These are phyloP conservation scores for Emydoidea blandingii DNA, from an alignment of 2,797 vertebrate genomes.

Conservation along the genomic window DNA sequence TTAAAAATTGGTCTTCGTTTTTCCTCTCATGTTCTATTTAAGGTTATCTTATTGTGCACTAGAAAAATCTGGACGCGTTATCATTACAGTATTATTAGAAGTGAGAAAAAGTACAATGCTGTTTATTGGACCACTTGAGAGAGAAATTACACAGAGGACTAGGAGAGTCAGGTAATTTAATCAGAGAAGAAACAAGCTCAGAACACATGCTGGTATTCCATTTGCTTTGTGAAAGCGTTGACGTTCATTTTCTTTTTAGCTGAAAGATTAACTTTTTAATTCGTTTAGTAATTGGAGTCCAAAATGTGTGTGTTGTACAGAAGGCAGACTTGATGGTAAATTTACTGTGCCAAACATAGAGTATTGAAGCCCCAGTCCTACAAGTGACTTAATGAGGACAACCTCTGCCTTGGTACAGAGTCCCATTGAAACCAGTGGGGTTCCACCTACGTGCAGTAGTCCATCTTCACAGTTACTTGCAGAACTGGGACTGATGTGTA, in stretches of 20 bases:
- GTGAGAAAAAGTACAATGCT: conserved; percentile 14
- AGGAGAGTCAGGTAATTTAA: conserved; percentile 54
- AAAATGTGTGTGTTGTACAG: neutral
- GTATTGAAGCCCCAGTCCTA: neutral
- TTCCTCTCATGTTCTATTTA: conserved; percentile 24
- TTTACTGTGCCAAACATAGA: neutral
- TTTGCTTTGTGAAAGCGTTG: neutral
- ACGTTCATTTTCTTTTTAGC: conserved; percentile 40
- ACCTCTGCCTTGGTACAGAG: neutral
- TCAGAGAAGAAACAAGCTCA: conserved; percentile 32
- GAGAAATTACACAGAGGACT: conserved; percentile 47
- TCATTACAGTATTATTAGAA: conserved; percentile 3
- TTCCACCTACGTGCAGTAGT: neutral
- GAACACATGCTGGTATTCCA: conserved; percentile 31
- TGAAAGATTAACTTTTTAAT: conserved; percentile 28
- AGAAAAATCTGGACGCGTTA: conserved; percentile 34
- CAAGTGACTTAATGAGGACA: neutral
- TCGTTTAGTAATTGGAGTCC: conserved; percentile 3
- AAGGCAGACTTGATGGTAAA: conserved; percentile 16
- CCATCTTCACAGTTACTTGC: neutral
- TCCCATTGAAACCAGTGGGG: neutral
- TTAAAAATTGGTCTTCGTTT: neutral
- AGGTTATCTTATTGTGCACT: conserved; percentile 15
- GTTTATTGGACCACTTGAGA: conserved; percentile 34
- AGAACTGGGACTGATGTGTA: neutral